Evolutionary conservation across 2,113 vertebrate genomes (phyloP), one percentile per base, ranked within the genome.

Genomic region (Osmerus mordax): DNA sequence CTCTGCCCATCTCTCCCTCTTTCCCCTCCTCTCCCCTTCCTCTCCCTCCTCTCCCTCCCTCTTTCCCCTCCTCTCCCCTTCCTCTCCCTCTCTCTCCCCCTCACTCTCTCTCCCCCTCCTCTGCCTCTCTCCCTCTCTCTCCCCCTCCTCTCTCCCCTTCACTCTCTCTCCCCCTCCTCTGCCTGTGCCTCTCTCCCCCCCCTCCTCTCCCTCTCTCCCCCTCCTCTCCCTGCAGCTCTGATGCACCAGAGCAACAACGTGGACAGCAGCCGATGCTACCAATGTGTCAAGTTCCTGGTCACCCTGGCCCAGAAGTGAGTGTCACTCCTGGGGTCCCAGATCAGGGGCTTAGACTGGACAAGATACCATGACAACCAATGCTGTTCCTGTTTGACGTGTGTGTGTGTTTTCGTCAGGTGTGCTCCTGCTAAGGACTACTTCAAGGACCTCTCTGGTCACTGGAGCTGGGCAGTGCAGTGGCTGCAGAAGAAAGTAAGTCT

Each of bases 401-500:
- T 13, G 67, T 4, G 69, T 0, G 36, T 41, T 77, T 71, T 83
- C n/a, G 25, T 67, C 84, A 99, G 97, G 90, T 98, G 97, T 83
- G 81, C 94, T 82, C 94, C 95, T 73, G 97, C 97, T 56, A 99
- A 99, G 86, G 97, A 99, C 71, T 99, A 99, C 84, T 99, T 99
- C 88, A 99, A 98, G 83, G 97, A 99, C 73, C 92, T 98, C 76
- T 98, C 97, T 12, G 95, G 97, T 74, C 96, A 98, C 81, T 98
- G 96, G 97, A 98, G 96, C 63, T 99, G 97, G 97, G 97, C 97
- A 1, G 97, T 99, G 11, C 97, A 98, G 88, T 99, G 97, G 97
- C 89, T 99, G 3, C 97, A 99, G 80, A 99, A 98, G 73, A 99
- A 99, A 95, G 97, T 53, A 73, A 77, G 84, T 8, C 61, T 51